Evolutionary conservation across 2,113 vertebrate species (phyloP).

Genomic region (Mionectes macconnelli): DNA sequence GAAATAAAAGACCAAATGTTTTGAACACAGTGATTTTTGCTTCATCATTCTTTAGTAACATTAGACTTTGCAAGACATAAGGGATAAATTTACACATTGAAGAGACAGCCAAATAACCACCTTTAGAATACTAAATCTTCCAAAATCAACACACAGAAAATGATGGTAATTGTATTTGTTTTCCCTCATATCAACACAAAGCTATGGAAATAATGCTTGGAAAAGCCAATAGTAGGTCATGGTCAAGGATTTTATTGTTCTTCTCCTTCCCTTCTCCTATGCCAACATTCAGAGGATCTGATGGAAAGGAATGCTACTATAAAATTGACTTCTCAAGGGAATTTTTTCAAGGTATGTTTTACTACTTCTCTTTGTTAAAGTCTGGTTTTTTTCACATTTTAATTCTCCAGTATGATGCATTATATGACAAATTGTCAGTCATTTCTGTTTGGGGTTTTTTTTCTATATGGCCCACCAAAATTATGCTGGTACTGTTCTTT

Average conservation of each 20-base stretch:
- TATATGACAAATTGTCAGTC: neutral
- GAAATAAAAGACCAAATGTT: neutral
- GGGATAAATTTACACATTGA: neutral
- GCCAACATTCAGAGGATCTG: neutral
- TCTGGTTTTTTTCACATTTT: neutral
- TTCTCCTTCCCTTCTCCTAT: neutral
- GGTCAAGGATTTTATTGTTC: neutral
- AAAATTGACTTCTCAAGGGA: neutral
- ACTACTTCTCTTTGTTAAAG: neutral
- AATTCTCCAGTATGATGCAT: neutral
- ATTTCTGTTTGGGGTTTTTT: neutral
- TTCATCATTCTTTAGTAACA: neutral
- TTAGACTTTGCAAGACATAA: neutral
- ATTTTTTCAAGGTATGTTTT: neutral
- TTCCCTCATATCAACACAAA: neutral
- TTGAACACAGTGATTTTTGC: neutral
- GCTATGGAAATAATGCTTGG: neutral
- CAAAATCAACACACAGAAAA: neutral
- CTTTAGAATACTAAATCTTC: neutral
- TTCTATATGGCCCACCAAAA: neutral
- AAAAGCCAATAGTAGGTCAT: neutral
- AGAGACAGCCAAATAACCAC: neutral
- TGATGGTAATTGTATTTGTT: neutral
- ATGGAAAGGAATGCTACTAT: neutral
- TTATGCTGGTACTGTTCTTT: neutral